A percentile compares a stretch with the other conserved stretches of the same genome.
phyloP scores from a whole-genome alignment of 2,888 invertebrate genomes.

The Apodemia duryi region DNA sequence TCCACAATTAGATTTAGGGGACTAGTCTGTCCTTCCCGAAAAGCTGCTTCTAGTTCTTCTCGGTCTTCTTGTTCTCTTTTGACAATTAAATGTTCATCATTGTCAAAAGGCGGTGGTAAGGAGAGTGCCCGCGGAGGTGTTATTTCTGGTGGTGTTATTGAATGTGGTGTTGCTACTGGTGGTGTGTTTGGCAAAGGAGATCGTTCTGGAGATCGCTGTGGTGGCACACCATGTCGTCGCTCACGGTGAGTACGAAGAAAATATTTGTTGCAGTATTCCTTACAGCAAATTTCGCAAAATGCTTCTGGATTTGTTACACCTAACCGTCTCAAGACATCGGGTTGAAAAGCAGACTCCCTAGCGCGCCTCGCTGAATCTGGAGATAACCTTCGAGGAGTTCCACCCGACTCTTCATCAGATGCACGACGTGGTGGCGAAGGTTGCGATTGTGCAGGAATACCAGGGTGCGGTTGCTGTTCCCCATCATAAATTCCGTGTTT shows the following conservation, averaged over 20 bases:
- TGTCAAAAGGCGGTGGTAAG: constrained; percentile 84
- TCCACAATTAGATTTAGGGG: constrained; percentile 88
- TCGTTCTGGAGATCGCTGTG: constrained; percentile 53
- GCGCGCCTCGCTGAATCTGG: constrained; percentile 82
- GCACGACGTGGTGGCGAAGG: constrained; percentile 71
- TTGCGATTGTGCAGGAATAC: constrained; percentile 68
- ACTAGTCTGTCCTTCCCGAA: constrained; percentile 83
- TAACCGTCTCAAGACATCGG: constrained; percentile 85
- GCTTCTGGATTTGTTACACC: constrained; percentile 92
- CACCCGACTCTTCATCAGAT: constrained; percentile 69
- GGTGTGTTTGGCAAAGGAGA: constrained; percentile 78
- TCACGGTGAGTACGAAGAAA: constrained; percentile 95
- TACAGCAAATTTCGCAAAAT: constrained; percentile 96
- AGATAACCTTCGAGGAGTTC: constrained; percentile 79
- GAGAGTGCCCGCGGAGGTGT: constrained; percentile 83
- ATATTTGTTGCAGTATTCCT: constrained; percentile 96
- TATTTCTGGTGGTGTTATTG: constrained; percentile 30
- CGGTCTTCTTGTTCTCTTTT: constrained; percentile 76
- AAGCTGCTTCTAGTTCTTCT: constrained; percentile 62
- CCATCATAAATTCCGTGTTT: constrained; percentile 95
- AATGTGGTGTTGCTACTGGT: constrained; percentile 42
- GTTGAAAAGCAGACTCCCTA: constrained; percentile 85
- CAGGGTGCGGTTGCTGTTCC: constrained; percentile 56
- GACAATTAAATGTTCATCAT: constrained; percentile 54
- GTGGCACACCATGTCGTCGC: constrained; percentile 92